Conservation (phyloP, 2,113 vertebrate genomes). For the Labrus mixtus region DNA sequence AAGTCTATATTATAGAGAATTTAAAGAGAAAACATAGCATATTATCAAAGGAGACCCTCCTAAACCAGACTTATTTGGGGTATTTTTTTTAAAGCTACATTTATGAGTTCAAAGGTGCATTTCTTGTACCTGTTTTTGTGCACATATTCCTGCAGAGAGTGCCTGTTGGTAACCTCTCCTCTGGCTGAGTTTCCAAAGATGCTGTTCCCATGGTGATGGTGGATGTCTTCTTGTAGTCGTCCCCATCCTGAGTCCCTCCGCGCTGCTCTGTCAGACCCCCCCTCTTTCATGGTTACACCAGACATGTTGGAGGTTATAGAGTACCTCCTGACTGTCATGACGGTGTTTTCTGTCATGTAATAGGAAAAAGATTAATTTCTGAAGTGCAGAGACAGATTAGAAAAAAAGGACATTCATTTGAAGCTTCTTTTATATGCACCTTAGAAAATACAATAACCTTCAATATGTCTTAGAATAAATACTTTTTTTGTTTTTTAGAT, state of each 20-base stretch:
- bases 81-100: neutral
- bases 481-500: too few relatives aligned
- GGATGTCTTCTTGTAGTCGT: slow-evolving; percentile 66
- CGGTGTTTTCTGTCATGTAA: slow-evolving; percentile 82
- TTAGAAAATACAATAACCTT: neutral
- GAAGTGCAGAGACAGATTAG: too few relatives aligned
- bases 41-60: neutral
- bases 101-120: neutral
- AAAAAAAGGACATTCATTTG: too few relatives aligned
- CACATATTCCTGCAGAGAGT: slow-evolving; percentile 83
- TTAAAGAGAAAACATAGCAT: too few relatives aligned
- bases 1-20: too few relatives aligned
- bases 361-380: neutral
- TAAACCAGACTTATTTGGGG: neutral
- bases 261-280: slow-evolving; percentile 32
- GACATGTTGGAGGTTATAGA: slow-evolving; percentile 77
- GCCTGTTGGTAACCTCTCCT: slow-evolving; percentile 61
- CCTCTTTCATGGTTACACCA: slow-evolving; percentile 57
- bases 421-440: too few relatives aligned
- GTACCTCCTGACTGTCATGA: slow-evolving; percentile 96
- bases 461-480: neutral
- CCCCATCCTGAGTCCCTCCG: slow-evolving; percentile 66
- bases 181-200: slow-evolving; percentile 26
- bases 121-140: slow-evolving; percentile 85
- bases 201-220: slow-evolving; percentile 21